Evolutionary conservation across 2,888 invertebrate genomes (phyloP).

Genomic region (Orchesella flavescens): DNA sequence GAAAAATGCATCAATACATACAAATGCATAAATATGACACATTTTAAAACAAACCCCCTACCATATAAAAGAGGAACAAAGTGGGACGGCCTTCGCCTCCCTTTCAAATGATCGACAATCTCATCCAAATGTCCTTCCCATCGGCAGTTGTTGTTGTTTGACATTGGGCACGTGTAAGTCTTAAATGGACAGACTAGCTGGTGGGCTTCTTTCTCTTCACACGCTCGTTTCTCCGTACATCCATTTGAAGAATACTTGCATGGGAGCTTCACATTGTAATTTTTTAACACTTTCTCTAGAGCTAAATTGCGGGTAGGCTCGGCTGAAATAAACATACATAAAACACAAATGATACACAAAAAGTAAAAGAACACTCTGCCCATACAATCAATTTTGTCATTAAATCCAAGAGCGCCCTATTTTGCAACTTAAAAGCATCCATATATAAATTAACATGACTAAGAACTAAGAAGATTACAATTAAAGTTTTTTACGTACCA

Average conservation of each 20-base stretch:
- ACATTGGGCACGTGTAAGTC: conserved; percentile 30
- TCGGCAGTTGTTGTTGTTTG: not conserved
- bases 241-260: conserved; percentile 42
- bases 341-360: not conserved
- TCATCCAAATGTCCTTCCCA: conserved; percentile 39
- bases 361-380: not conserved
- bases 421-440: too few species aligned
- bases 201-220: conserved; percentile 17
- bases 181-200: conserved; percentile 27
- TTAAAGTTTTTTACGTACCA: conserved; percentile 14
- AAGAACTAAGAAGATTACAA: not conserved
- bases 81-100: not conserved
- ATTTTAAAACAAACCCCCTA: not conserved
- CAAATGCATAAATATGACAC: not conserved
- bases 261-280: not conserved
- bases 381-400: not conserved
- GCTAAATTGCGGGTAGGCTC: conserved; percentile 33
- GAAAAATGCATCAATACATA: not conserved
- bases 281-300: conserved; percentile 35
- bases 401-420: too few species aligned
- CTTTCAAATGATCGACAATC: conserved; percentile 41
- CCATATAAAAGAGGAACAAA: conserved; percentile 23
- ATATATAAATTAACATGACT: not conserved
- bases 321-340: conserved; percentile 9
- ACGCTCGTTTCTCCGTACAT: conserved; percentile 20